Base-by-base conservation (phyloP, 1,140 invertebrate genomes). In the Trypoxylus dichotomus region DNA sequence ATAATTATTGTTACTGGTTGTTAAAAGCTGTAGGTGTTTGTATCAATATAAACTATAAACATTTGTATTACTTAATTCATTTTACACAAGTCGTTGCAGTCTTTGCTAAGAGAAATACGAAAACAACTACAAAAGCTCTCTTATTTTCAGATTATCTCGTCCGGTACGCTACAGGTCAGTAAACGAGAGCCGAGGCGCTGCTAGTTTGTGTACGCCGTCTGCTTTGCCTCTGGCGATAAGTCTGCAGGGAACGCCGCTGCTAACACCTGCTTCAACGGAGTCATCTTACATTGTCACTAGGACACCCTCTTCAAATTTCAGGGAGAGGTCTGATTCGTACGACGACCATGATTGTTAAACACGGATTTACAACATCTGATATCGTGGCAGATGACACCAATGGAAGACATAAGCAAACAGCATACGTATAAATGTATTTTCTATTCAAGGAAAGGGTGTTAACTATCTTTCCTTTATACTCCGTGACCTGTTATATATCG, bases 171-270 rank as follows among this genome's bases (percentile, higher is more conserved):
- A 90, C 85, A 87, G 90, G 21, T 91, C 91, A 5, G 91, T 91
- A 58, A 91, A 88, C 37, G 91, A 91, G 81, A 87, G 87, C 78
- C 84, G 90, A 2, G 87, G 90, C 24, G 87, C 90, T 15, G 85
- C 90, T 47, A 88, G 89, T 79, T 81, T 91, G 25, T 90, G 89
- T 80, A 89, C 88, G 2, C 89, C 90, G 13, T 90, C 90, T 13
- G 88, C 90, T 1, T 84, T 92, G 10, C 91, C 91, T 6, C 79
- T 92, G 79, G 90, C 91, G 76, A 89, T 92, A 60, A 91, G 90
- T 81, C 86, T 91, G 73, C 90, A 91, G 81, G 89, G 89, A 11
- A 90, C 89, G 8, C 89, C 90, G 7, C 82, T 91, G 32, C 84
- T 91, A 78, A 90, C 90, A 47, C 88, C 90, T 54, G 86, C 85